These are phyloP conservation scores for Quiscalus mexicanus DNA, from an alignment of 2,113 vertebrate genomes.

Conservation along the genomic window DNA sequence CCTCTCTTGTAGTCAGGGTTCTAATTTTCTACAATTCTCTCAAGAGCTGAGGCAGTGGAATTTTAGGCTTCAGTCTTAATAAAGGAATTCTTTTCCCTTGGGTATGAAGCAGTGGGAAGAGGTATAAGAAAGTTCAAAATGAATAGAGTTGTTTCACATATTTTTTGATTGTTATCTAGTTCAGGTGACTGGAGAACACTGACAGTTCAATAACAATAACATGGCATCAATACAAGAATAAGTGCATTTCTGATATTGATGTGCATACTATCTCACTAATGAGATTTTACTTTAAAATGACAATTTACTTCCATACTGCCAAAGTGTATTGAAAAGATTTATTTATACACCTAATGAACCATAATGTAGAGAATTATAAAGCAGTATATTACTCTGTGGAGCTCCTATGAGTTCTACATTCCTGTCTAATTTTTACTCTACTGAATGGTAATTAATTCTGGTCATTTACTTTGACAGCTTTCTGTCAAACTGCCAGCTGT, in stretches of 20 bases:
- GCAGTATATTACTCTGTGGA: neutral
- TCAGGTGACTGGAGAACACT: slow-evolving; percentile 11
- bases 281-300: slow-evolving; percentile 48
- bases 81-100: slow-evolving; percentile 30
- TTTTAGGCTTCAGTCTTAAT: slow-evolving; percentile 54
- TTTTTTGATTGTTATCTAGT: neutral
- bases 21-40: slow-evolving; percentile 56
- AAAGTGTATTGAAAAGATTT: slow-evolving; percentile 20
- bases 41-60: slow-evolving; percentile 66
- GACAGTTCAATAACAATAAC: neutral
- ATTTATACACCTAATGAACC: slow-evolving; percentile 40
- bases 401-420: neutral
- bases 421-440: slow-evolving; percentile 13
- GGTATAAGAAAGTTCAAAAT: slow-evolving; percentile 41
- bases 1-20: slow-evolving; percentile 24
- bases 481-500: slow-evolving; percentile 4
- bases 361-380: neutral
- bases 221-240: neutral
- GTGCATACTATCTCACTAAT: neutral
- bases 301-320: slow-evolving; percentile 37
- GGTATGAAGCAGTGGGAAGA: slow-evolving; percentile 31
- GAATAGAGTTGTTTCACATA: neutral
- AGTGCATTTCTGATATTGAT: neutral
- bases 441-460: slow-evolving; percentile 15
- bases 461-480: slow-evolving; percentile 1